These are phyloP conservation scores for Shinisaurus crocodilurus DNA, from an alignment of 2,113 vertebrate species.

Conservation along the genomic window DNA sequence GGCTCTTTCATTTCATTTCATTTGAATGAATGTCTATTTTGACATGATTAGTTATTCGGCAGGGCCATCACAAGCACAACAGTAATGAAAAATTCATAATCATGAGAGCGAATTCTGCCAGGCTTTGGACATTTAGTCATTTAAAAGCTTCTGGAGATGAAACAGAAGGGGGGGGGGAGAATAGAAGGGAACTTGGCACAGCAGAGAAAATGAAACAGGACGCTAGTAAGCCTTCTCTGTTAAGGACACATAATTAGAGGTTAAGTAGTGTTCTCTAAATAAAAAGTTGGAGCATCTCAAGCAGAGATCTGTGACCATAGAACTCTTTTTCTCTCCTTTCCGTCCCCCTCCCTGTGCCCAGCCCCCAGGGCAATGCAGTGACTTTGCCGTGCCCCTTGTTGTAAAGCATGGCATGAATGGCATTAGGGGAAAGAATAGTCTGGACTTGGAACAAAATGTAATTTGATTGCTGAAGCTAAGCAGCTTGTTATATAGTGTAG, in stretches of 20 bases:
- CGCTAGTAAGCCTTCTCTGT: background rate
- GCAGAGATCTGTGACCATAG: background rate
- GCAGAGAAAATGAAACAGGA: background rate
- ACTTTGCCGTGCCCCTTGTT: no score
- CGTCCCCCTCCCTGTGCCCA: background rate
- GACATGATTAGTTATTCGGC: slow-evolving; percentile 42
- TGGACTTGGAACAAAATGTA: background rate
- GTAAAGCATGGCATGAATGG: no score
- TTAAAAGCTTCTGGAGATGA: slow-evolving; percentile 21
- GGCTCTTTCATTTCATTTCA: background rate
- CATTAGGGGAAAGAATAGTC: background rate
- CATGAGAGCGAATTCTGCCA: slow-evolving; percentile 39
- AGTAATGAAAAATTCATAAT: slow-evolving; percentile 51
- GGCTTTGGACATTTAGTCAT: slow-evolving; percentile 23
- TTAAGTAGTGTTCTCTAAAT: background rate
- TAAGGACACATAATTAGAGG: background rate
- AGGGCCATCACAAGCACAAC: slow-evolving; percentile 38
- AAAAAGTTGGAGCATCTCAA: background rate
- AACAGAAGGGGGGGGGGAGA: background rate
- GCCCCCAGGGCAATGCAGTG: background rate
- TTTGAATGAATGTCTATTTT: slow-evolving; percentile 45
- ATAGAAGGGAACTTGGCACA: background rate
- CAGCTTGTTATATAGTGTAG: no score
- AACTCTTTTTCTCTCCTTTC: no score
- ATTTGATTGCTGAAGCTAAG: background rate